phyloP scores from a whole-genome alignment of 2,888 invertebrate genomes.

The Rhogogaster chlorosoma region DNA sequence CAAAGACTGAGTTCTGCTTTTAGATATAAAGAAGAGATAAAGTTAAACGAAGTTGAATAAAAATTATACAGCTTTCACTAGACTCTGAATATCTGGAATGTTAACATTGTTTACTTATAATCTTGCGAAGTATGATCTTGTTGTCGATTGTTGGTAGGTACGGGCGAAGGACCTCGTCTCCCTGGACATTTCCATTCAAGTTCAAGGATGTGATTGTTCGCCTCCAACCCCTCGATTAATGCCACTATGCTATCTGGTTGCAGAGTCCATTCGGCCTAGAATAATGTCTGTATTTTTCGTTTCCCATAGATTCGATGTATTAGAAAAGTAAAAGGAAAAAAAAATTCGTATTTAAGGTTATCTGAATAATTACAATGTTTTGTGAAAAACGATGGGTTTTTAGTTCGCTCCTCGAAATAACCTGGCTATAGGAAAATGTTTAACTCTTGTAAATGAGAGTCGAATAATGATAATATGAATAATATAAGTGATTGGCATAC shows the following conservation, averaged over 20 bases:
- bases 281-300: neutral
- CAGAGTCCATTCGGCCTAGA: slow-evolving; percentile 81
- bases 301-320: neutral
- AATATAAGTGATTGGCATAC: slow-evolving; percentile 58
- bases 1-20: neutral
- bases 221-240: slow-evolving; percentile 85
- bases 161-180: slow-evolving; percentile 86
- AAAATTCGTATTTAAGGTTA: neutral
- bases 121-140: slow-evolving; percentile 70
- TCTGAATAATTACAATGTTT: neutral
- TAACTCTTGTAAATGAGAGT: neutral
- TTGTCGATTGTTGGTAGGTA: slow-evolving; percentile 79
- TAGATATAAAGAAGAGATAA: neutral
- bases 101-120: slow-evolving; percentile 66
- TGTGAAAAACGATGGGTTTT: neutral
- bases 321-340: neutral
- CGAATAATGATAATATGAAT: neutral
- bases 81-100: neutral
- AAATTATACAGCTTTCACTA: neutral
- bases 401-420: neutral
- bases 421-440: neutral
- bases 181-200: slow-evolving; percentile 92
- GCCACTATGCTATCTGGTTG: slow-evolving; percentile 85
- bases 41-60: too few species aligned
- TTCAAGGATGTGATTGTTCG: slow-evolving; percentile 83